Percentiles rank a stretch among this genome's conserved stretches.
These are phyloP conservation scores for Lithosia quadra DNA, from an alignment of 2,888 invertebrate genomes.

Conservation along the genomic window DNA sequence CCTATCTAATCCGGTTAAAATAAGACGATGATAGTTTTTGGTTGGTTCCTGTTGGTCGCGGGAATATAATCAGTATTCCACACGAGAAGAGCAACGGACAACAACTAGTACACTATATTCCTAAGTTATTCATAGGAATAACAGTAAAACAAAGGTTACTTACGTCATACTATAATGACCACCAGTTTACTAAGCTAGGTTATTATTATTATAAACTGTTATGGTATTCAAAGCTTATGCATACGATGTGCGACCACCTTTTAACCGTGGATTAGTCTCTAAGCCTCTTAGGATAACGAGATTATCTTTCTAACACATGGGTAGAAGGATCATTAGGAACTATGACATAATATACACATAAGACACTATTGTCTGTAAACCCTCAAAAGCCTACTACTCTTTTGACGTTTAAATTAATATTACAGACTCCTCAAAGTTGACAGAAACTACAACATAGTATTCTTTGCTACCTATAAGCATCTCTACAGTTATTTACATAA, in stretches of 20 bases:
- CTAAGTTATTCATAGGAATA: neutral
- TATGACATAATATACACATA: neutral
- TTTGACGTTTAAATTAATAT: too few relatives aligned
- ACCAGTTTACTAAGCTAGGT: constrained; percentile 17
- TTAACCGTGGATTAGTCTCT: constrained; percentile 19
- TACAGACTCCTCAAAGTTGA: neutral
- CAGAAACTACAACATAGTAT: neutral
- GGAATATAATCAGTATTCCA: too few relatives aligned
- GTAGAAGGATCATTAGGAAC: neutral
- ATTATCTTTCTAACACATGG: neutral
- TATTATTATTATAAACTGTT: constrained; percentile 32
- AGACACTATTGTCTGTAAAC: neutral
- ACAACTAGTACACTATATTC: neutral
- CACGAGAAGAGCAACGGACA: too few relatives aligned
- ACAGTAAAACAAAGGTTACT: neutral
- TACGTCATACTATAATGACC: neutral
- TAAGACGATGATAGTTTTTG: too few relatives aligned
- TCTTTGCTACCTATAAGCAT: neutral
- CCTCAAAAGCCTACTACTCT: neutral
- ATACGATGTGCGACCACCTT: constrained; percentile 17
- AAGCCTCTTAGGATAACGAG: constrained; percentile 7
- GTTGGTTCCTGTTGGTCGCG: too few relatives aligned
- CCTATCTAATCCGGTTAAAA: too few relatives aligned
- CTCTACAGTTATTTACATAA: neutral
- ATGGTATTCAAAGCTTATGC: constrained; percentile 19